Evolutionary conservation across 2,113 vertebrate species (phyloP).

Genomic region (Hystrix cristata): DNA sequence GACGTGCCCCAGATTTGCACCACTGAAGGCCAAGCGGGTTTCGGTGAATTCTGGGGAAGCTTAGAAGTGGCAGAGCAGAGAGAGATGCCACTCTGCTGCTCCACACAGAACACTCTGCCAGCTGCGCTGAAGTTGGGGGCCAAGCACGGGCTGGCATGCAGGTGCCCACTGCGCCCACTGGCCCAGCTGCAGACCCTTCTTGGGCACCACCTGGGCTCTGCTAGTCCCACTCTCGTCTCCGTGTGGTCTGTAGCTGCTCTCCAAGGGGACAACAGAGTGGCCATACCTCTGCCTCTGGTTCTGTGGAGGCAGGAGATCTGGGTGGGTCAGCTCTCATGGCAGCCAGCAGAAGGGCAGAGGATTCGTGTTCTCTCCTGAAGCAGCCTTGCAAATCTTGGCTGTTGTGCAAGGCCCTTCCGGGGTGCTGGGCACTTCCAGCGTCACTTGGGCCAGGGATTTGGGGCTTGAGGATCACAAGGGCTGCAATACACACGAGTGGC

Average conservation of each 20-base stretch:
- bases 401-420: too few relatives aligned
- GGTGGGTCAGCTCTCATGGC: background rate
- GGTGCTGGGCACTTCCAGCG: background rate
- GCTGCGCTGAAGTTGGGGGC: too few relatives aligned
- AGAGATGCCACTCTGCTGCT: background rate
- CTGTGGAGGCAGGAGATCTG: accelerated
- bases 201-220: accelerated
- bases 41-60: background rate
- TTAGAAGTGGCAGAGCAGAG: background rate
- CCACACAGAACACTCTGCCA: accelerated
- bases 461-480: too few relatives aligned
- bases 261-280: too few relatives aligned
- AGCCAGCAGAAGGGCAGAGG: too few relatives aligned
- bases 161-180: accelerated
- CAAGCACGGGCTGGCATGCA: background rate
- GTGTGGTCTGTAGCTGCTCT: background rate
- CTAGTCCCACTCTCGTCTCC: too few relatives aligned
- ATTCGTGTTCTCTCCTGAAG: background rate
- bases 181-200: background rate
- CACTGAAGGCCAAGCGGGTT: background rate
- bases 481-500: too few relatives aligned
- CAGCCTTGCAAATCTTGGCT: background rate
- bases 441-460: background rate
- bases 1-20: background rate
- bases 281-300: too few relatives aligned